Conservation (phyloP, 2,888 invertebrate species). For the Tachina lurida region DNA sequence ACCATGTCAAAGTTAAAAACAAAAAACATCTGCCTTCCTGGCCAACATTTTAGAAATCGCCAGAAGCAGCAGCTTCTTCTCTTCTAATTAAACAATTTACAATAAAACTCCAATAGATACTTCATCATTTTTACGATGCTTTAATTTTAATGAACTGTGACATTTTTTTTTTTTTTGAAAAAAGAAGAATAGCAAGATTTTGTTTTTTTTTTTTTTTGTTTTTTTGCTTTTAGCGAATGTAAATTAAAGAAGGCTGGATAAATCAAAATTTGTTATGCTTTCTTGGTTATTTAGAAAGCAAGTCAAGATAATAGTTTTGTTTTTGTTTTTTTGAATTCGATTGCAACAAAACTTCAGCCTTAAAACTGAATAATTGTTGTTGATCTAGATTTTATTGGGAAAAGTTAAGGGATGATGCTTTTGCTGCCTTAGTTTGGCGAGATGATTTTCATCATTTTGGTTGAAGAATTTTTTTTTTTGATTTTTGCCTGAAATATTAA, state of each 20-base stretch:
- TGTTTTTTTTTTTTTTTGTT: background rate
- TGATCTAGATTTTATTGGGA: conserved; percentile 40
- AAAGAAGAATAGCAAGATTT: conserved; percentile 47
- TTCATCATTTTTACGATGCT: conserved; percentile 70
- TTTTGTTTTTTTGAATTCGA: background rate
- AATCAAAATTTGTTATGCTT: conserved; percentile 53
- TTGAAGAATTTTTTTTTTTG: conserved; percentile 15
- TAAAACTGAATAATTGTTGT: conserved; percentile 64
- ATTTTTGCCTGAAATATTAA: conserved; percentile 19
- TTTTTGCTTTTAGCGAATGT: conserved; percentile 35
- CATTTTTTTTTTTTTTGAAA: conserved; percentile 36
- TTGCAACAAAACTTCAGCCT: conserved; percentile 42
- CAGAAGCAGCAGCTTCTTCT: conserved; percentile 29
- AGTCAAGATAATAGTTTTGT: conserved; percentile 26
- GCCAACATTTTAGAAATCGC: conserved; percentile 7
- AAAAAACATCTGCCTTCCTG: conserved; percentile 60
- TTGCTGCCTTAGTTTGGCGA: background rate
- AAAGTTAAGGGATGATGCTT: conserved; percentile 53
- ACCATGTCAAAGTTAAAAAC: conserved; percentile 26
- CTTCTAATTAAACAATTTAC: conserved; percentile 68
- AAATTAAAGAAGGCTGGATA: conserved; percentile 45
- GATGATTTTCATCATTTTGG: conserved; percentile 23
- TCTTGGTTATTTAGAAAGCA: conserved; percentile 28
- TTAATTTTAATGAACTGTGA: conserved; percentile 72
- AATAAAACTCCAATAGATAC: conserved; percentile 66